Conservation (phyloP, 2,888 invertebrate species). For the Brachypterus glaber region DNA sequence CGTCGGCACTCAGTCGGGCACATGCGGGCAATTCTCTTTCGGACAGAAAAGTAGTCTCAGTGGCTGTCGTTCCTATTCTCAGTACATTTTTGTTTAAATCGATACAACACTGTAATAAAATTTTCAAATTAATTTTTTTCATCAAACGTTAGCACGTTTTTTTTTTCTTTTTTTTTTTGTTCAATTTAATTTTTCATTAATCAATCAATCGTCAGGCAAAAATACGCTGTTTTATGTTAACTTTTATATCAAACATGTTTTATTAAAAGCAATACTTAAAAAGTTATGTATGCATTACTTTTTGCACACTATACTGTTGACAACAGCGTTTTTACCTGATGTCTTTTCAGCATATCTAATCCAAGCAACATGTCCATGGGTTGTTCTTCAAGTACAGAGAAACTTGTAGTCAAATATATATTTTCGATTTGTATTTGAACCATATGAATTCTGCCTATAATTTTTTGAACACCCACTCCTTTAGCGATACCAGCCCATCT, state of each 20-base stretch:
- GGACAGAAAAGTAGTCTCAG: conserved; percentile 78
- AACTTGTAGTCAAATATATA: conserved; percentile 89
- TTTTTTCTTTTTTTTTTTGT: too few species aligned
- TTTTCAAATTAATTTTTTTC: too few species aligned
- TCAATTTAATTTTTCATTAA: too few species aligned
- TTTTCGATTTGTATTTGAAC: conserved; percentile 93
- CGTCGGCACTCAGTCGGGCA: conserved; percentile 64
- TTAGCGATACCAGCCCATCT: conserved; percentile 95
- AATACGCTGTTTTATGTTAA: too few species aligned
- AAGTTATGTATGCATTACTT: too few species aligned
- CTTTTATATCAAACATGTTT: too few species aligned
- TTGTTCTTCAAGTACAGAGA: conserved; percentile 93
- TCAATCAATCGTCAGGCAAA: too few species aligned
- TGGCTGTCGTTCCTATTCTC: conserved; percentile 88
- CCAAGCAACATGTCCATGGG: conserved; percentile 98
- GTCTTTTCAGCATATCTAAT: conserved; percentile 92
- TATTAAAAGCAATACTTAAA: too few species aligned
- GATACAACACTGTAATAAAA: conserved; percentile 64
- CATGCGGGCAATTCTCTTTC: conserved; percentile 68
- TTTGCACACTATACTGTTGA: too few species aligned
- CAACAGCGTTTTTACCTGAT: too few species aligned
- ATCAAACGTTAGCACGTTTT: too few species aligned
- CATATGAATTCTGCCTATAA: conserved; percentile 95
- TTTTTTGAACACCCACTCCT: conserved; percentile 93
- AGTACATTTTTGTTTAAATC: conserved; percentile 83